Percentiles rank a stretch among this genome's conserved stretches.
Conservation (phyloP, 1,140 invertebrate genomes). For the Zaprionus nigranus region DNA sequence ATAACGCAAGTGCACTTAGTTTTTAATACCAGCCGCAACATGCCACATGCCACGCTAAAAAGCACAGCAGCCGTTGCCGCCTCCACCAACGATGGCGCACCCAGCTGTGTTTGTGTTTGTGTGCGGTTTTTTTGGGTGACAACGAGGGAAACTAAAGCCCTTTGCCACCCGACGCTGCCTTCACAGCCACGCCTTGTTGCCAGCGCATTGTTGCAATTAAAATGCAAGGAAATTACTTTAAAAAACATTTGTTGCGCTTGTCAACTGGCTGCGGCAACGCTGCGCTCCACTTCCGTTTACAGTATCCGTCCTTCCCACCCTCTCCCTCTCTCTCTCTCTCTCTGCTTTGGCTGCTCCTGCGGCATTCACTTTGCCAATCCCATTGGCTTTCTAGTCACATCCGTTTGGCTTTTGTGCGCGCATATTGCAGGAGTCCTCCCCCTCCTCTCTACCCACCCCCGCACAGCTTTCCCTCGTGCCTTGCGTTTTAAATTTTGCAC, state of each 20-base stretch:
- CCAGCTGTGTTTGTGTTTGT: conserved; percentile 21
- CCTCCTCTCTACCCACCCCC: not conserved
- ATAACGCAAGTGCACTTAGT: conserved; percentile 9
- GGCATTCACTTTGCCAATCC: conserved; percentile 15
- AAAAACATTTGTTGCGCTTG: conserved; percentile 58
- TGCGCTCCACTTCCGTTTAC: conserved; percentile 24
- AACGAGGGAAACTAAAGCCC: not conserved
- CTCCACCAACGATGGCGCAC: too few relatives aligned
- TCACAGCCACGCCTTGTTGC: conserved; percentile 30
- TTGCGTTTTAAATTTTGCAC: conserved; percentile 42
- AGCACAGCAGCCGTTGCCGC: not conserved
- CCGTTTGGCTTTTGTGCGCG: conserved; percentile 51
- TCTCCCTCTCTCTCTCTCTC: not conserved
- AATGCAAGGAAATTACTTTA: conserved; percentile 60
- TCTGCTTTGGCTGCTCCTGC: not conserved
- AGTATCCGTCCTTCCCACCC: not conserved
- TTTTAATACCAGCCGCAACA: not conserved
- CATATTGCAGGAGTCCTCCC: conserved; percentile 27
- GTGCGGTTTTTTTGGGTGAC: conserved; percentile 23
- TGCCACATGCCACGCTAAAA: conserved; percentile 5
- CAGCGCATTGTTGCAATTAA: conserved; percentile 64
- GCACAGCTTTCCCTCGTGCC: conserved; percentile 15
- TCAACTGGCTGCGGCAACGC: conserved; percentile 29
- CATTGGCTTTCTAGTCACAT: conserved; percentile 53
- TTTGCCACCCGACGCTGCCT: not conserved